Evolutionary conservation across 2,797 vertebrate species (phyloP).

Genomic region (Channallabes apus): DNA sequence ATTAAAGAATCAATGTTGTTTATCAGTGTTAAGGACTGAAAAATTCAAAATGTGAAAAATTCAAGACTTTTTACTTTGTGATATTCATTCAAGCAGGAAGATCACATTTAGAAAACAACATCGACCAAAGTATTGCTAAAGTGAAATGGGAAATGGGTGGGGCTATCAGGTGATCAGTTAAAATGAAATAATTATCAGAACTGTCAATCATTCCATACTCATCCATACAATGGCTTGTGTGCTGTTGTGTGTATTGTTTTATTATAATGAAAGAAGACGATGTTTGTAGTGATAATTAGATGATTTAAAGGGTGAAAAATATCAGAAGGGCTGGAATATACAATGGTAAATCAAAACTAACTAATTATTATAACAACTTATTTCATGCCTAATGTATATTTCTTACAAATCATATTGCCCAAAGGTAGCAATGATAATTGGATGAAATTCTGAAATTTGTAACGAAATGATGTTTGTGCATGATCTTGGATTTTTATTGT

Average conservation of each 20-base stretch:
- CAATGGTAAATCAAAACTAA: too few relatives aligned
- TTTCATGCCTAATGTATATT: neutral
- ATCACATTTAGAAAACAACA: neutral
- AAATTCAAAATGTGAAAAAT: too few relatives aligned
- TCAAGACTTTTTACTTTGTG: too few relatives aligned
- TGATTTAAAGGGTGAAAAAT: neutral
- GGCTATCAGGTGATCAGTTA: too few relatives aligned
- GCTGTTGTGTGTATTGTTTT: neutral
- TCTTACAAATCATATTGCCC: neutral
- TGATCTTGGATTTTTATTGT: slow-evolving; percentile 53
- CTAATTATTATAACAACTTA: neutral
- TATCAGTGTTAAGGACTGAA: too few relatives aligned
- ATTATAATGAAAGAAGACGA: neutral
- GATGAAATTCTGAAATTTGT: slow-evolving; percentile 33
- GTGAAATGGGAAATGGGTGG: neutral
- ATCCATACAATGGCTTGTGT: neutral
- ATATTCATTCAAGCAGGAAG: neutral
- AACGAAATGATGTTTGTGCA: slow-evolving; percentile 58
- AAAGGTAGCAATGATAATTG: slow-evolving; percentile 28
- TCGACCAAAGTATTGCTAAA: neutral
- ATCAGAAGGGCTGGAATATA: neutral
- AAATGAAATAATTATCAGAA: neutral
- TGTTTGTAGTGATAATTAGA: too few relatives aligned
- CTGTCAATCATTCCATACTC: neutral
- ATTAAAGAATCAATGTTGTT: neutral